Percentiles rank a stretch among this genome's conserved stretches.
These are phyloP conservation scores for Lamprologus ornatipinnis DNA, from an alignment of 2,113 vertebrate genomes.

Conservation along the genomic window DNA sequence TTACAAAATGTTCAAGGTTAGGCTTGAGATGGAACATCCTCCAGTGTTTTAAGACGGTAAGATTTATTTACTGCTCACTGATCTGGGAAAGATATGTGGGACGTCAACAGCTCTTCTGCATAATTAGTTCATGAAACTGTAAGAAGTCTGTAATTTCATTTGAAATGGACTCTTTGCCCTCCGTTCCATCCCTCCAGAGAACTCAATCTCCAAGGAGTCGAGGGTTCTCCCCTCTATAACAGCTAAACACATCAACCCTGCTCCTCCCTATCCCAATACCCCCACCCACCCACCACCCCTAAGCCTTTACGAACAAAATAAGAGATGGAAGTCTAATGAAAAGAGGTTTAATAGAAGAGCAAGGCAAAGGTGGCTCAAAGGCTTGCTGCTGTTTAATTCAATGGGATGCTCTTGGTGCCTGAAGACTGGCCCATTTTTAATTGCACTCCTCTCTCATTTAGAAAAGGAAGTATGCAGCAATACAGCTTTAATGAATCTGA, in stretches of 20 bases:
- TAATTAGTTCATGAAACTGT: conserved; percentile 58
- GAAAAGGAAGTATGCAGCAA: conserved; percentile 38
- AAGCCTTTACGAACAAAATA: conserved; percentile 51
- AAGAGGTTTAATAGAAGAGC: conserved; percentile 62
- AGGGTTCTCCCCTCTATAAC: conserved; percentile 49
- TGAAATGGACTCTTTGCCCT: conserved; percentile 49
- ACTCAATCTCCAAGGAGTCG: conserved; percentile 46
- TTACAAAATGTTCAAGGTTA: background rate
- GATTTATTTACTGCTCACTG: background rate
- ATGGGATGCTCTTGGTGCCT: conserved; percentile 46
- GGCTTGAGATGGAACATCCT: background rate
- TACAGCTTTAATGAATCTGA: conserved; percentile 46
- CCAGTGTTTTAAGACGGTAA: background rate
- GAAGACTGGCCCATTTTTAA: conserved; percentile 56
- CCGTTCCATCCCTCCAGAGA: conserved; percentile 42
- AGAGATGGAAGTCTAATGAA: conserved; percentile 65
- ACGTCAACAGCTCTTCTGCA: conserved; percentile 6
- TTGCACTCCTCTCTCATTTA: conserved; percentile 50
- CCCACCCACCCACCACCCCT: background rate
- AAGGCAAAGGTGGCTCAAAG: conserved; percentile 57
- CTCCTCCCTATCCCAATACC: conserved; percentile 11
- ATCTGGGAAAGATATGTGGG: conserved; percentile 19
- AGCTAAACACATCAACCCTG: conserved; percentile 61
- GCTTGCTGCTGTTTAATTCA: conserved; percentile 59
- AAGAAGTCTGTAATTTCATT: conserved; percentile 57